Conservation (phyloP, 2,797 vertebrate species). For the Pelochelys cantorii region DNA sequence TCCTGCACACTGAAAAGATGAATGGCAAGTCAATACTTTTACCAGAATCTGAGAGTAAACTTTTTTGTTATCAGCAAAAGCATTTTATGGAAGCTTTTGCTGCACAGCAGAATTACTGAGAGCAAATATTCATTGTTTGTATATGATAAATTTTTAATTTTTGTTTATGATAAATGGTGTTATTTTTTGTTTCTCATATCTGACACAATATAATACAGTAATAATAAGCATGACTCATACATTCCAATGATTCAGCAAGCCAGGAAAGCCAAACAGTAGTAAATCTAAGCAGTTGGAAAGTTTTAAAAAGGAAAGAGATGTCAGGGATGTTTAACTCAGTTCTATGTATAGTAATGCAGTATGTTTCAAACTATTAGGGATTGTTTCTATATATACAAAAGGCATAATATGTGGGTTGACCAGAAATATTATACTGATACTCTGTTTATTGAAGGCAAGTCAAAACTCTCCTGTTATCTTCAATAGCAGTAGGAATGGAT, state of each 20-base stretch:
- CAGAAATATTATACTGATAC: background rate
- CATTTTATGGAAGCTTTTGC: background rate
- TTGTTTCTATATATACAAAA: background rate
- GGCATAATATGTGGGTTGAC: background rate
- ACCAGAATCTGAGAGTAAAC: background rate
- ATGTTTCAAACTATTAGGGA: background rate
- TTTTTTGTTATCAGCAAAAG: background rate
- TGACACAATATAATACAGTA: conserved; percentile 48
- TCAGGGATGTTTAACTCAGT: background rate
- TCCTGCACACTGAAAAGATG: background rate
- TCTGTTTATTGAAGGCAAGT: background rate
- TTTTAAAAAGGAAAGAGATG: conserved; percentile 14
- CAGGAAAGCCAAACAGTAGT: conserved; percentile 50
- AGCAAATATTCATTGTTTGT: background rate
- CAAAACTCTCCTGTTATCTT: background rate
- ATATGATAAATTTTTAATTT: background rate
- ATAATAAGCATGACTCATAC: conserved; percentile 25
- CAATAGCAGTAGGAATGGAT: background rate
- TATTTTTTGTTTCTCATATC: conserved; percentile 49
- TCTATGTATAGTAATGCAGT: conserved; percentile 15
- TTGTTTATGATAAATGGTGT: conserved; percentile 22
- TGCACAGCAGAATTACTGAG: background rate
- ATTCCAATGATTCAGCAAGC: conserved; percentile 62
- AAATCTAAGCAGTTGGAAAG: conserved; percentile 40
- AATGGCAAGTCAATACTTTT: background rate